phyloP scores from a whole-genome alignment of 2,888 invertebrate species.

The Elaeidobius kamerunicus region DNA sequence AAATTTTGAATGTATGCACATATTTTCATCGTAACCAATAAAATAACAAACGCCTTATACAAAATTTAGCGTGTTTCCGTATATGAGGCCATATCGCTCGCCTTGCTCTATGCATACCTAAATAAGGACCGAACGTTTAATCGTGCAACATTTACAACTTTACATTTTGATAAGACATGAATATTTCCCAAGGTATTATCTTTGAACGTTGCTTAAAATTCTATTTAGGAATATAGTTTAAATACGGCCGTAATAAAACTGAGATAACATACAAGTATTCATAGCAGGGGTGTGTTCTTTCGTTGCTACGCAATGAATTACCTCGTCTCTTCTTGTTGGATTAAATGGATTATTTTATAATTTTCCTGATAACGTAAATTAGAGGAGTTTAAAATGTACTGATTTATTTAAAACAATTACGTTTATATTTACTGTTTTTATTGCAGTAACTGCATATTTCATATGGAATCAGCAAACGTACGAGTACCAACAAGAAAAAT shows the following conservation, averaged over 20 bases:
- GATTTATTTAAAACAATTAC: too few relatives aligned
- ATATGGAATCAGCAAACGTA: too few relatives aligned
- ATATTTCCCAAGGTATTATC: conserved; percentile 29
- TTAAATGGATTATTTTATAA: background rate
- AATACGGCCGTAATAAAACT: conserved; percentile 37
- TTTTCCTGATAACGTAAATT: background rate
- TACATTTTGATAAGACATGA: conserved; percentile 30
- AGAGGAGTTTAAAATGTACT: too few relatives aligned
- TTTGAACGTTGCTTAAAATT: conserved; percentile 38
- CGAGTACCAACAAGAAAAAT: too few relatives aligned
- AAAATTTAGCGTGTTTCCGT: conserved; percentile 25
- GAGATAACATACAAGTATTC: conserved; percentile 3
- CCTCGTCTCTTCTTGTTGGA: background rate
- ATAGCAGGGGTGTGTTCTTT: background rate
- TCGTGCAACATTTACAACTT: conserved; percentile 30
- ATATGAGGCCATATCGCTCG: conserved; percentile 28
- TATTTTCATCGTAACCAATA: conserved; percentile 13
- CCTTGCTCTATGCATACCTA: conserved; percentile 29
- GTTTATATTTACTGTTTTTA: too few relatives aligned
- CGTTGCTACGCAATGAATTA: background rate
- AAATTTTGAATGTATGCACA: conserved; percentile 5
- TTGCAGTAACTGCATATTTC: too few relatives aligned
- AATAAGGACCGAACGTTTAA: conserved; percentile 29
- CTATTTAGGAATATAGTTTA: conserved; percentile 37
- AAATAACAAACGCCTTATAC: conserved; percentile 21